phyloP scores from a whole-genome alignment of 2,888 invertebrate genomes.

The Lithophane semibrunnea region DNA sequence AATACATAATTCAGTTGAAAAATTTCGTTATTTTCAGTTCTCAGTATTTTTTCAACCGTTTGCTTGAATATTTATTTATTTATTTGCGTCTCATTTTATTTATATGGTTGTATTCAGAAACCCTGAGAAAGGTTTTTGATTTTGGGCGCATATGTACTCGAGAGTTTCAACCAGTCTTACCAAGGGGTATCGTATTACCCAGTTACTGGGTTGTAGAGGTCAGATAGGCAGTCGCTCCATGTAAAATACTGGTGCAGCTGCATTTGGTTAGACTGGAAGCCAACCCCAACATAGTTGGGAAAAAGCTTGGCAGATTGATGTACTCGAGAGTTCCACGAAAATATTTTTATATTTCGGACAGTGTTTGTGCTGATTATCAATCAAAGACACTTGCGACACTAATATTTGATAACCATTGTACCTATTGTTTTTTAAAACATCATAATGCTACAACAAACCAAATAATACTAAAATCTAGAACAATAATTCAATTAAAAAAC shows the following conservation, averaged over 20 bases:
- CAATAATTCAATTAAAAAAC: slow-evolving; percentile 13
- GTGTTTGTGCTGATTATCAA: too few species aligned
- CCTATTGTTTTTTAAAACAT: background rate
- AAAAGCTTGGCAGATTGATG: too few species aligned
- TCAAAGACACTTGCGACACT: background rate
- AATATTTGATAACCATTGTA: background rate
- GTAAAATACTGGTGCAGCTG: too few species aligned
- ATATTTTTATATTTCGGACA: background rate
- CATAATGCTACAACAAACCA: background rate
- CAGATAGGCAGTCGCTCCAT: too few species aligned
- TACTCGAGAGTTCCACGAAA: background rate
- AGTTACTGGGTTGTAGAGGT: too few species aligned
- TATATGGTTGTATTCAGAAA: background rate
- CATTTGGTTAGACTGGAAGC: too few species aligned
- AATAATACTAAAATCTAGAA: background rate
- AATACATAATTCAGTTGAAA: slow-evolving; percentile 65
- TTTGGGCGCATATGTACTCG: background rate
- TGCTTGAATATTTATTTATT: slow-evolving; percentile 31
- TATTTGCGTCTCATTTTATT: slow-evolving; percentile 40
- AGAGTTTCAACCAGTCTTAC: background rate
- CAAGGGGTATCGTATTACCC: too few species aligned
- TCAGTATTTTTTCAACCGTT: slow-evolving; percentile 36
- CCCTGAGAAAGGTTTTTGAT: background rate
- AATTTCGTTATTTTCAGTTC: slow-evolving; percentile 42
- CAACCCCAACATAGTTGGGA: too few species aligned